Base-by-base conservation (phyloP, 1,140 invertebrate genomes). In the Manduca sexta region DNA sequence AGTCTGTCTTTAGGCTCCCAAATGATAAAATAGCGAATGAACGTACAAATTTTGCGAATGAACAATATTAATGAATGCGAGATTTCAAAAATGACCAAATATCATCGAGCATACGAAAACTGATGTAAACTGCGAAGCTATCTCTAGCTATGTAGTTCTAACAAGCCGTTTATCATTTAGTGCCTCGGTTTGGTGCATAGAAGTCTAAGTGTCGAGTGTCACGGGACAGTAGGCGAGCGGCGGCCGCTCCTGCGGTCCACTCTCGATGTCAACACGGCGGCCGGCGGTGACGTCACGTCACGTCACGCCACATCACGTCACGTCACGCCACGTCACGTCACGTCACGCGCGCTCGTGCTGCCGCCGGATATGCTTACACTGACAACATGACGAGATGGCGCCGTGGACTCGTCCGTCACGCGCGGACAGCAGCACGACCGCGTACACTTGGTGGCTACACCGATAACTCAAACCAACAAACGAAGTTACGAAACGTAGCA, bases 121-220 rank as follows among this genome's bases (percentile, higher is more conserved):
- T 60, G 68, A 70, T 44, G 41, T 18, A 45, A 60, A 62, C 54
- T 67, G 73, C 70, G 49, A 81, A 75, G 76, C 74, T 45, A 62
- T 50, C 58, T 69, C 60, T 53, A 59, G 39, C 42, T 58, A 68
- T 61, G 34, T 67, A 64, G 54, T 60, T 43, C 39, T 49, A 58
- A 68, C 34, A 74, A 76, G 75, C 77, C 64, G 64, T 79, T 84
- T 84, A 84, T 84, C 80, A 81, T 84, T 84, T 84, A 80, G 77
- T 84, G 78, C 77, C 80, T 72, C 60, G 45, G 54, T 64, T 58
- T 65, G 57, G 75, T 78, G 77, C 75, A 73, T 59, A 63, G 65
- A 74, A 73, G 56, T 72, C 67, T 74, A 74, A 59, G 73, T 73
- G 67, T 59, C 61, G 46, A 45, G 60, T 56, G 58, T 52, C 62